Conservation (phyloP, 1,140 invertebrate genomes). For the Cherax destructor region DNA sequence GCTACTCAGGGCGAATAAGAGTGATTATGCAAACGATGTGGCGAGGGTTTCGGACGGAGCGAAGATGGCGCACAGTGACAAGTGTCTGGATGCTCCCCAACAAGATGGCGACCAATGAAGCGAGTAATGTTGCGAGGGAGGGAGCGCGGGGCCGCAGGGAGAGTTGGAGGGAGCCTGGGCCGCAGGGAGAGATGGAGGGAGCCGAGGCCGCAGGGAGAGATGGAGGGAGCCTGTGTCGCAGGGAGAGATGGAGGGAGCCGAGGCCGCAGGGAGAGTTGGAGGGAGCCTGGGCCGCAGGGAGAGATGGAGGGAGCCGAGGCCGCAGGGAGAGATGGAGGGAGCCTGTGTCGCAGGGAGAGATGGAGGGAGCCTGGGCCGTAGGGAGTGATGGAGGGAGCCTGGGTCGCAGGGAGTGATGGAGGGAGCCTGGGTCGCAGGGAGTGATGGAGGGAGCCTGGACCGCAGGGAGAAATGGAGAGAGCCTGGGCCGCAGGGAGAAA, state of each 20-base stretch:
- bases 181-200: not conserved
- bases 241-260: not conserved
- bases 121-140: not conserved
- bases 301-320: no score
- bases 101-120: slow-evolving; percentile 5
- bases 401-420: not conserved
- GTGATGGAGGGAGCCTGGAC: not conserved
- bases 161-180: not conserved
- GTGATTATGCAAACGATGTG: not conserved
- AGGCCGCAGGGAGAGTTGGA: not conserved
- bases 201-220: not conserved
- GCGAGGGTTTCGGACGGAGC: slow-evolving; percentile 13
- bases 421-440: no score
- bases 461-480: no score
- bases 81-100: slow-evolving; percentile 33
- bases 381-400: not conserved
- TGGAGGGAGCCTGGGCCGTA: not conserved
- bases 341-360: not conserved
- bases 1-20: no score
- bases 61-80: slow-evolving; percentile 53
- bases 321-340: not conserved
- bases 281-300: not conserved
- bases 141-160: not conserved
- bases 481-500: no score
- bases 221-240: not conserved